Evolutionary conservation across 2,797 vertebrate genomes (phyloP).

Genomic region (Falco naumanni): DNA sequence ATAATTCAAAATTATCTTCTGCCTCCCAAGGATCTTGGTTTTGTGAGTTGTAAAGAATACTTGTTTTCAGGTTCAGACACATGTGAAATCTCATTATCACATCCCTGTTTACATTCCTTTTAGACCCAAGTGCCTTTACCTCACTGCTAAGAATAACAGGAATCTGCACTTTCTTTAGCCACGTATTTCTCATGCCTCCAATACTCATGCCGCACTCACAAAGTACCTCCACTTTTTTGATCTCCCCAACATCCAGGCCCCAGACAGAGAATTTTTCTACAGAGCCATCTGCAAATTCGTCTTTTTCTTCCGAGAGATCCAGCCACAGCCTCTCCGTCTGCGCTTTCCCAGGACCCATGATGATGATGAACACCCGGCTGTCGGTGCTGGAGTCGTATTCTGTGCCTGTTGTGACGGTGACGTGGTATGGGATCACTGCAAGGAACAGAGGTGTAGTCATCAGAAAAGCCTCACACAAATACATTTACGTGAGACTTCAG

Average conservation of each 20-base stretch:
- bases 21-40: neutral
- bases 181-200: accelerated
- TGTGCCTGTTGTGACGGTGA: constrained; percentile 86
- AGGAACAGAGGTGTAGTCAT: neutral
- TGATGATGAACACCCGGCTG: constrained; percentile 90
- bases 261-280: constrained; percentile 89
- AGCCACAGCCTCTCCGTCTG: constrained; percentile 90
- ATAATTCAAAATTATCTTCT: neutral
- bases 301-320: constrained; percentile 83
- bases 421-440: constrained; percentile 92
- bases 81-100: neutral
- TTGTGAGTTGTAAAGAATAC: neutral
- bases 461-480: neutral
- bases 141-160: neutral
- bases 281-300: constrained; percentile 84
- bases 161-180: neutral
- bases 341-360: constrained; percentile 83
- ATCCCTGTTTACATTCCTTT: neutral
- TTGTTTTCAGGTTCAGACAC: neutral
- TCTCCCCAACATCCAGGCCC: constrained; percentile 89
- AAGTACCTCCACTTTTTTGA: constrained; percentile 94
- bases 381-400: constrained; percentile 88
- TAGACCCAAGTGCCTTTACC: neutral
- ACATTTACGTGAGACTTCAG: accelerated
- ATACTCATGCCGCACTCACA: accelerated